A percentile compares a stretch with the other conserved stretches of the same genome.
These are phyloP conservation scores for Pocillopora damicornis DNA, from an alignment of 64 coral and sea anemone genomes.

Conservation along the genomic window DNA sequence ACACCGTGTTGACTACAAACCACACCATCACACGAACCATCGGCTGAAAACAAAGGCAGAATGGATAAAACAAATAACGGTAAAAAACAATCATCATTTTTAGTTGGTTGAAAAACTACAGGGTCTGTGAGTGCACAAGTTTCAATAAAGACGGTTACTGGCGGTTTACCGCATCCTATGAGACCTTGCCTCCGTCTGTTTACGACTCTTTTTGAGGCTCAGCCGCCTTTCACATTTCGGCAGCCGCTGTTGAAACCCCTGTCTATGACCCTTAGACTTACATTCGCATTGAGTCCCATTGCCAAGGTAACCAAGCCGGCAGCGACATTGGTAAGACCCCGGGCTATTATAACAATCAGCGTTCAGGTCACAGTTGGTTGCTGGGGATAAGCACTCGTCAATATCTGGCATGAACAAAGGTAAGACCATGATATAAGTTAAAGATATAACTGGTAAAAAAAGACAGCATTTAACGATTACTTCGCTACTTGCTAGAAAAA, in stretches of 20 bases:
- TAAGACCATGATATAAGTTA: not conserved
- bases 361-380: constrained; percentile 49
- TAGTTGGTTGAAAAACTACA: too few species aligned
- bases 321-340: constrained; percentile 73
- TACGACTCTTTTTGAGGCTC: too few species aligned
- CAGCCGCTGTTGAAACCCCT: too few species aligned
- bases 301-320: constrained; percentile 68
- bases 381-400: constrained; percentile 47
- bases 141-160: too few species aligned
- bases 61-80: not conserved
- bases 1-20: constrained; percentile 36
- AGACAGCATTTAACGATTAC: too few species aligned
- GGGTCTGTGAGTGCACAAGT: too few species aligned
- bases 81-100: too few species aligned
- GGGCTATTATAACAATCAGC: constrained; percentile 63
- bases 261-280: constrained; percentile 6
- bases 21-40: constrained; percentile 53
- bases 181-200: too few species aligned
- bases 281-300: constrained; percentile 58
- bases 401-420: constrained; percentile 32
- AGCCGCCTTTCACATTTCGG: too few species aligned
- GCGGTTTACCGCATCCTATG: too few species aligned
- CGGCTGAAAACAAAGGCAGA: constrained; percentile 20
- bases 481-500: too few species aligned
- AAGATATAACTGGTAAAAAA: not conserved